Base-by-base conservation (phyloP, 2,888 invertebrate genomes). In the Nipponacmea schrenckii region DNA sequence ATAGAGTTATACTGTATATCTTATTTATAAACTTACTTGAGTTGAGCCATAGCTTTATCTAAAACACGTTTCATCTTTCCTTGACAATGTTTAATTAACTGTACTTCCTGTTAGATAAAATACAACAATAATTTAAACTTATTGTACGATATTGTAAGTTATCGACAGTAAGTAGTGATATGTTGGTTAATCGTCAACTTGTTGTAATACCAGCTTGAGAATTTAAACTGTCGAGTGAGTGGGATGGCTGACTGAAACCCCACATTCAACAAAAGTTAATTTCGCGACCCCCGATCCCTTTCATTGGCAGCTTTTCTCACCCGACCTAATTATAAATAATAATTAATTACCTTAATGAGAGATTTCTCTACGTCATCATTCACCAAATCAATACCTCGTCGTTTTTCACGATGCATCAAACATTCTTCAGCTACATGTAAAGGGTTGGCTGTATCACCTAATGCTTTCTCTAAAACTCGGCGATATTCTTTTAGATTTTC, bases 351-450 rank as follows among this genome's bases (percentile, higher is more conserved):
- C 83, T 92, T 92, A 20, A 96, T 90, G 27, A 97, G 90, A 1
- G 93, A 92, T 87, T 95, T 95, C 87, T 97, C 97, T 27, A 95
- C 94, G 64, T 93, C 91, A 84, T 97, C 97, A 84, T 96, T 95
- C 2, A 96, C 96, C 83, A 95, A 92, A 88, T 97, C 97, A 81
- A 95, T 91, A 65, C 95, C 95, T 87, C 94, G 93, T 75, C 96
- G 91, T 81, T 94, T 94, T 91, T 97, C 96, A 73, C 96, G 91
- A 86, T 96, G 94, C 89, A 96, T 96, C 56, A 97, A 91, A 87
- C 96, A 96, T 89, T 97, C 96, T 90, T 97, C 96, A 31, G 95
- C 95, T 75, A 96, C 94, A 80, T 95, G 95, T 74, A 96, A 89
- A 0, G 96, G 96, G 0, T 94, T 94, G 87, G 96, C 95, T 71